Evolutionary conservation across 2,888 invertebrate genomes (phyloP).

Genomic region (Himalopsyche japonica): DNA sequence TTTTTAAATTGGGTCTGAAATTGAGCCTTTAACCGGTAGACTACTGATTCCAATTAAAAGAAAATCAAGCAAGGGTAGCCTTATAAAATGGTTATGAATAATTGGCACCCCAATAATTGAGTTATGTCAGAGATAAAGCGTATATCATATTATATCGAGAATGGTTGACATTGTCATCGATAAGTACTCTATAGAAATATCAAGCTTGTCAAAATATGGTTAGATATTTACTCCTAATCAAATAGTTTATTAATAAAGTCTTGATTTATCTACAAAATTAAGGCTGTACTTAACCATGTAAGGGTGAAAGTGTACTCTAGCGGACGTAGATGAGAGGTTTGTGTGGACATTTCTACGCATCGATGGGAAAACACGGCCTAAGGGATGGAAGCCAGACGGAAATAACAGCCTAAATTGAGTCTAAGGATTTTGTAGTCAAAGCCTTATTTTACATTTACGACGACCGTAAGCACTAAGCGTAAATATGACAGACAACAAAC

Average conservation of each 20-base stretch:
- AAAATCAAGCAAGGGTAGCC: too few species aligned
- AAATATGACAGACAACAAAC: too few species aligned
- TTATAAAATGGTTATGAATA: too few species aligned
- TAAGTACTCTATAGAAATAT: too few species aligned
- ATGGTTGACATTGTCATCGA: too few species aligned
- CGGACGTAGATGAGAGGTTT: background rate
- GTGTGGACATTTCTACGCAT: background rate
- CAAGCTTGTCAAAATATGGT: background rate
- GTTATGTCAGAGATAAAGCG: too few species aligned
- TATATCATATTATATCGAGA: too few species aligned
- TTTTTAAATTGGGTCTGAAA: too few species aligned
- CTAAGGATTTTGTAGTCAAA: background rate
- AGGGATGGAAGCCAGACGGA: background rate
- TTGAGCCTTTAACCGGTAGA: too few species aligned
- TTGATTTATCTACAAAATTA: background rate
- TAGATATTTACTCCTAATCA: background rate
- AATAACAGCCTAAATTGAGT: background rate
- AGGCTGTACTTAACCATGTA: background rate
- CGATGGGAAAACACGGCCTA: background rate
- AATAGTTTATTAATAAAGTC: background rate
- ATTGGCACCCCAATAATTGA: too few species aligned
- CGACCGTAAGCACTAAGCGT: too few species aligned
- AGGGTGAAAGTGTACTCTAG: background rate
- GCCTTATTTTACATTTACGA: background rate
- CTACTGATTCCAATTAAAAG: too few species aligned